Conservation (phyloP, 1,140 invertebrate genomes). For the Tetragnatha versicolor region DNA sequence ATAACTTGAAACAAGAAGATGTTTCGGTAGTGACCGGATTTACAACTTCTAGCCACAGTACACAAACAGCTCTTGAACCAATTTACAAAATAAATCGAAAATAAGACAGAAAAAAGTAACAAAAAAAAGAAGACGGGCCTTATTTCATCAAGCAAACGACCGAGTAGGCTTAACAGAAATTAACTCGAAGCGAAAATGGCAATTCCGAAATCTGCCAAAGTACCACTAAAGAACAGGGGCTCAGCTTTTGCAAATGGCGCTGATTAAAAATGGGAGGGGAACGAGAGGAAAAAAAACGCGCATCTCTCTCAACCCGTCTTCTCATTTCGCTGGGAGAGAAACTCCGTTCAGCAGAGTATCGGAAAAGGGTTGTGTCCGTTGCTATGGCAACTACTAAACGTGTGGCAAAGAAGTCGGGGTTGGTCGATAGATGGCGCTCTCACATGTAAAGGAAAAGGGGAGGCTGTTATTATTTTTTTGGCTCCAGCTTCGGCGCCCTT, state of each 20-base stretch:
- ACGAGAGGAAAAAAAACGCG: constrained; percentile 19
- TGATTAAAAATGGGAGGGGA: constrained; percentile 48
- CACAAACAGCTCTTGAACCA: too few relatives aligned
- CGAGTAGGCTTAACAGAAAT: too few relatives aligned
- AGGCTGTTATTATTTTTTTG: background rate
- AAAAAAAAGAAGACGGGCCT: too few relatives aligned
- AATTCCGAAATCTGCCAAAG: background rate
- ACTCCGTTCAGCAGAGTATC: constrained; percentile 36
- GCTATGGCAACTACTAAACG: constrained; percentile 38
- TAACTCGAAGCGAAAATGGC: constrained; percentile 11
- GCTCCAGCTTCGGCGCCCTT: background rate
- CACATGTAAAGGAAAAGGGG: constrained; percentile 24
- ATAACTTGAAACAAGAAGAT: too few relatives aligned
- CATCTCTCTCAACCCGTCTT: constrained; percentile 11
- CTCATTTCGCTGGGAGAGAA: constrained; percentile 30
- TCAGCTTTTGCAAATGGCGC: constrained; percentile 44
- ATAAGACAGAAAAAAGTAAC: too few relatives aligned
- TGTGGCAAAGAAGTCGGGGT: constrained; percentile 35
- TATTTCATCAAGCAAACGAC: too few relatives aligned
- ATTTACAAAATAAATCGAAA: too few relatives aligned
- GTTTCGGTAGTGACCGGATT: too few relatives aligned
- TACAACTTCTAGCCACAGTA: too few relatives aligned
- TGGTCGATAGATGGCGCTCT: constrained; percentile 50
- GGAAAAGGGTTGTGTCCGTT: constrained; percentile 53
- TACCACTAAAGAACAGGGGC: constrained; percentile 8